Evolutionary conservation across 2,113 vertebrate genomes (phyloP), one percentile per base, ranked within the genome.

Genomic region (Prionailurus bengalensis): DNA sequence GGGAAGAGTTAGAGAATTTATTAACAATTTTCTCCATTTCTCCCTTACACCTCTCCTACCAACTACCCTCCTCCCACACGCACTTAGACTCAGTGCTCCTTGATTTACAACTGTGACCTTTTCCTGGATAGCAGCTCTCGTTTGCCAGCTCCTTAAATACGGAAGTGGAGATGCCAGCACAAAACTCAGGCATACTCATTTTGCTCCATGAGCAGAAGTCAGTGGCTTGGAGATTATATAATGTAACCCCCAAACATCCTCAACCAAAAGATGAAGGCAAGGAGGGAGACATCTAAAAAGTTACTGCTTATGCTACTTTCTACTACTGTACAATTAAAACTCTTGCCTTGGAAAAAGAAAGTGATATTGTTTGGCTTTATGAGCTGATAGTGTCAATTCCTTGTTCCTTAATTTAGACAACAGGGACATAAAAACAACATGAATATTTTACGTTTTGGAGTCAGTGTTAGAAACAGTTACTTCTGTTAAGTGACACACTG

Each of bases 361-460:
- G n/a, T 16, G 16, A 71, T 92, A 42, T 12, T 42, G 74, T 80
- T 95, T 76, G 71, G 84, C 48, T 93, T 91, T 79, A 66, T 25
- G 33, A 94, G 61, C 14, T 1, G 4, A 84, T 10, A 70, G 58
- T 45, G 21, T 89, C 25, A 13, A 53, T 61, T 55, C 53, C 51
- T 81, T 86, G 14, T 36, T 94, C n/a, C 58, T n/a, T 96, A 73
- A 89, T 51, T 87, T 63, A 79, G 39, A 94, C 65, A 95, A 66
- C 13, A 84, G 61, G 88, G 31, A 58, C 58, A 86, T 16, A 74
- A 89, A 89, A 94, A 68, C 70, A 80, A 61, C 11, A 25, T n/a
- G 74, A 42, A 55, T 89, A 83, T 76, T 97, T 93, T 90, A 82
- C 42, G 85, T 78, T 95, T 83, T 48, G 36, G 68, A 58, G n/a